Evolutionary conservation across 2,888 invertebrate species (phyloP).

Genomic region (Melanotus villosus): DNA sequence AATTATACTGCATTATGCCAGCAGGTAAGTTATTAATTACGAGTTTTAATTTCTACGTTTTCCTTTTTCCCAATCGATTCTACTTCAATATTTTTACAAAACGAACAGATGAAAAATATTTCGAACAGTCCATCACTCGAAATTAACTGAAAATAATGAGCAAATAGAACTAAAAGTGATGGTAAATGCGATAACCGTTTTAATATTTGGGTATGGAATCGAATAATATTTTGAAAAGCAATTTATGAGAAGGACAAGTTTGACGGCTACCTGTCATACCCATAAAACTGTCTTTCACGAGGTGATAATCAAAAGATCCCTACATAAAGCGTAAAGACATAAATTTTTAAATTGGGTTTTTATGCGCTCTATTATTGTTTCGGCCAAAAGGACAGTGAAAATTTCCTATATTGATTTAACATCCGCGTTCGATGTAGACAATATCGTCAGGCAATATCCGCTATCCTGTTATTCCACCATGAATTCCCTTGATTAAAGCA

Average conservation of each 20-base stretch:
- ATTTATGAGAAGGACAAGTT: constrained; percentile 10
- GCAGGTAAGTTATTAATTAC: no score
- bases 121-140: no score
- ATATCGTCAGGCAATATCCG: constrained; percentile 63
- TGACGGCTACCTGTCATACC: background rate
- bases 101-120: no score
- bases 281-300: constrained; percentile 10
- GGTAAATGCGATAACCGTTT: no score
- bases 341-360: constrained; percentile 28
- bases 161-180: no score
- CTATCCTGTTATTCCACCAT: constrained; percentile 52
- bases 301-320: constrained; percentile 20
- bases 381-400: constrained; percentile 27
- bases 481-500: constrained; percentile 64
- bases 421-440: constrained; percentile 58
- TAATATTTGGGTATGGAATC: no score
- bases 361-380: constrained; percentile 25
- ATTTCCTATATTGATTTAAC: constrained; percentile 58
- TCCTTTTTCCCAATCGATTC: no score
- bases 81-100: no score
- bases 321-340: constrained; percentile 13
- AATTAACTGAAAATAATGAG: no score
- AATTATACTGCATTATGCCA: no score
- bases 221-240: background rate
- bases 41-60: no score